Conservation (phyloP, 2,113 vertebrate species). For the Macaca mulatta region DNA sequence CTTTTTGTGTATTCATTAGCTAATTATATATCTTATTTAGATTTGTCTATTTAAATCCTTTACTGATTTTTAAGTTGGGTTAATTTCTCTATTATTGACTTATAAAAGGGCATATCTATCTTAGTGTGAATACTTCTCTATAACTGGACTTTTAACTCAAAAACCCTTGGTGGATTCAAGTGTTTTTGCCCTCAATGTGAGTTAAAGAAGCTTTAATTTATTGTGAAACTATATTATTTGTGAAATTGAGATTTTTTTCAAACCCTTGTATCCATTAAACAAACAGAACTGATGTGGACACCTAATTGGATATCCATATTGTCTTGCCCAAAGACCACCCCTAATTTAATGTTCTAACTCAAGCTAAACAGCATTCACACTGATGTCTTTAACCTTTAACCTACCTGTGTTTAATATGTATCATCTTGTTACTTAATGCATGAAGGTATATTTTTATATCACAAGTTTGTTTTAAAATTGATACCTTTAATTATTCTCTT, state of each 20-base stretch:
- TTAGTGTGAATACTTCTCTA: neutral
- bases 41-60: neutral
- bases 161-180: neutral
- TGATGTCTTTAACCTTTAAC: constrained; percentile 34
- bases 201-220: neutral
- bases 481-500: neutral
- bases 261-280: neutral
- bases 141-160: neutral
- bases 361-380: neutral
- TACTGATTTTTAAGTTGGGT: neutral
- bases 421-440: neutral
- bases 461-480: neutral
- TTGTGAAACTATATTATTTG: neutral
- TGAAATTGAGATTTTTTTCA: constrained; percentile 37
- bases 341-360: neutral
- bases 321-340: neutral
- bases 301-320: neutral
- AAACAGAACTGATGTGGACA: neutral
- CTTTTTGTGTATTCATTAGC: neutral
- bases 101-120: neutral
- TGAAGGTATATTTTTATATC: neutral
- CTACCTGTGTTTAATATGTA: neutral
- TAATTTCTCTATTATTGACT: constrained; percentile 11
- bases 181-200: neutral
- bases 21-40: neutral